phyloP scores from a whole-genome alignment of 2,797 vertebrate species.

The Orientallactaga sibirica region DNA sequence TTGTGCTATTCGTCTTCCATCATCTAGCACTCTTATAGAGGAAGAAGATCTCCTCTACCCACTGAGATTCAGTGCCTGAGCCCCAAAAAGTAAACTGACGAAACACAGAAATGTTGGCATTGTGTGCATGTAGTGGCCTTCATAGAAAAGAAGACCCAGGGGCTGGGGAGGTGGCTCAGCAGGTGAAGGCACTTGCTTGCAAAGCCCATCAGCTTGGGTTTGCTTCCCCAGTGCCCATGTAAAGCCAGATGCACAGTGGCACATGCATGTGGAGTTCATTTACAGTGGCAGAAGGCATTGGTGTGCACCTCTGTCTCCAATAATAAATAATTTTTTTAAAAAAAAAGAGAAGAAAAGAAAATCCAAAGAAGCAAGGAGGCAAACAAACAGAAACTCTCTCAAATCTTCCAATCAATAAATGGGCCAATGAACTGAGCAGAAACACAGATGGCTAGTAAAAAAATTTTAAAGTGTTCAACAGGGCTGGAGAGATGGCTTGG shows the following conservation, averaged over 20 bases:
- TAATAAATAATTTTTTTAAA: too few relatives aligned
- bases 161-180: too few relatives aligned
- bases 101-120: not conserved
- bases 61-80: not conserved
- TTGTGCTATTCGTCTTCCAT: not conserved
- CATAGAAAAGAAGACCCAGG: not conserved
- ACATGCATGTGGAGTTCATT: too few relatives aligned
- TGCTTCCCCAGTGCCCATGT: too few relatives aligned
- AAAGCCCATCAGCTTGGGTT: too few relatives aligned
- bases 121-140: not conserved
- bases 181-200: too few relatives aligned
- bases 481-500: too few relatives aligned
- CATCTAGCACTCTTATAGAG: not conserved
- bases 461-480: not conserved
- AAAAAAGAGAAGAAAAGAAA: not conserved
- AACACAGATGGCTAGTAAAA: not conserved
- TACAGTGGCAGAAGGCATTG: too few relatives aligned
- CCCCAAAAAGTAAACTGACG: not conserved
- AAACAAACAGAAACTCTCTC: not conserved
- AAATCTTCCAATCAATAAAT: not conserved
- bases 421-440: not conserved
- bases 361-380: not conserved
- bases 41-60: not conserved
- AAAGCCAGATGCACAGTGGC: too few relatives aligned
- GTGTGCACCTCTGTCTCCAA: too few relatives aligned